Base-by-base conservation (phyloP, 2,888 invertebrate species). In the Acronicta leporina region DNA sequence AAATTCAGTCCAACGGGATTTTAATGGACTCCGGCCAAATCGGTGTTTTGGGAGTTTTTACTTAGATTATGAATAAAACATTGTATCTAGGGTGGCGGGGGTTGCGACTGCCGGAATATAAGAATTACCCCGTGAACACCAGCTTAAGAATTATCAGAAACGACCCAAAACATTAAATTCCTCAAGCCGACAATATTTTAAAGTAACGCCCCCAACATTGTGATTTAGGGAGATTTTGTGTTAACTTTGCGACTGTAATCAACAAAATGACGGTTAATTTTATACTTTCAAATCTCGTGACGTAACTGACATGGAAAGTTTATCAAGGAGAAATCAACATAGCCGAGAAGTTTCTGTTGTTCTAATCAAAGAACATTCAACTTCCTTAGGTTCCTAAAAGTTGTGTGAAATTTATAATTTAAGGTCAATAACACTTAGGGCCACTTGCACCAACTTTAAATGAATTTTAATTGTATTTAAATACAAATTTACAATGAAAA, bases 61-160 rank as follows among this genome's bases (percentile, higher is more conserved):
- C 85, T 83, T 79, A 75, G 82, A 84, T 86, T 83, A 90, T 91
- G 90, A 92, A 92, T 92, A 90, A 91, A 90, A 92, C 91, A 92
- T 92, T 74, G 65, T 73, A 56, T 68, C 62, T 68, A 63, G 55
- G 71, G 67, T 62, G 70, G 58, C 61, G 66, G 60, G 62, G 8
- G 38, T 7, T 30, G 50, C 57, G 52, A 62, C 63, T 57, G 70
- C 48, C 56, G 69, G 63, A 54, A 77, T 59, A 54, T 46, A n/a
- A 53, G 51, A 53, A 57, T 61, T 57, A 44, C 64, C 53, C 53
- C 50, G 45, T 59, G 63, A 60, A 55, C 51, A 47, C 45, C 68
- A 73, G 74, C 81, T 83, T 73, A 62, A 78, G 80, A 82, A 78
- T 82, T 81, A 81, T 79, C 76, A 63, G 58, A 73, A 77, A 72